Conservation (phyloP, 37 sponge, comb jelly and placozoan genomes). For the Petrosia ficiformis region DNA sequence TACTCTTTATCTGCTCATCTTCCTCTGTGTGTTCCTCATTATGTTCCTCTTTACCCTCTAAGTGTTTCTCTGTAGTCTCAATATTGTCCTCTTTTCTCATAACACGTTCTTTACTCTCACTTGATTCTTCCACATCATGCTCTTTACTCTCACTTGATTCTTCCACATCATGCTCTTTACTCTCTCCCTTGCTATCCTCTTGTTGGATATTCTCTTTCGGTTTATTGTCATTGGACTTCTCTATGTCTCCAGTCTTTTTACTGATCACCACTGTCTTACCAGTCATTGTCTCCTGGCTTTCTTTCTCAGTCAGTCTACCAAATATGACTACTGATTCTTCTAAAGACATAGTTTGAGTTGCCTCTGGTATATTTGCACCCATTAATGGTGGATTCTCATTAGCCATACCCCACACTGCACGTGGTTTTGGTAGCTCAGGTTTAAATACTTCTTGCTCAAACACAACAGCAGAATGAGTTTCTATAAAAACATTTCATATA, state of each 20-base stretch:
- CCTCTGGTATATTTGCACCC: not conserved
- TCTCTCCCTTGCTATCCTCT: not conserved
- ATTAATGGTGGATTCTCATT: not conserved
- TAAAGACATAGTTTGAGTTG: not conserved
- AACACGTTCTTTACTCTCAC: too few relatives aligned
- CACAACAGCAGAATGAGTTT: constrained; percentile 22
- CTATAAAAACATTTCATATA: not conserved
- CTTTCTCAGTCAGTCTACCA: too few relatives aligned
- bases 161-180: not conserved
- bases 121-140: not conserved
- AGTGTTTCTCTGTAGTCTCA: not conserved
- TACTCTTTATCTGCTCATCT: constrained; percentile 17
- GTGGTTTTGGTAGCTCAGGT: constrained; percentile 1
- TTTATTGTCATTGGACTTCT: too few relatives aligned
- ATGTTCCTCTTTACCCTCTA: not conserved
- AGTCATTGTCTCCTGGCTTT: too few relatives aligned
- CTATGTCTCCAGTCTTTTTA: too few relatives aligned
- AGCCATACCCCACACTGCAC: not conserved
- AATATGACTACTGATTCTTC: not conserved
- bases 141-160: not conserved
- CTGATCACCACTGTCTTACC: too few relatives aligned
- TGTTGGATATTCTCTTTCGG: not conserved
- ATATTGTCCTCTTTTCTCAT: too few relatives aligned
- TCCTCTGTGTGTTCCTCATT: constrained; percentile 6
- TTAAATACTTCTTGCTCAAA: constrained; percentile 4